Evolutionary conservation across 2,797 vertebrate species (phyloP).

Genomic region (Thalassophryne amazonica): DNA sequence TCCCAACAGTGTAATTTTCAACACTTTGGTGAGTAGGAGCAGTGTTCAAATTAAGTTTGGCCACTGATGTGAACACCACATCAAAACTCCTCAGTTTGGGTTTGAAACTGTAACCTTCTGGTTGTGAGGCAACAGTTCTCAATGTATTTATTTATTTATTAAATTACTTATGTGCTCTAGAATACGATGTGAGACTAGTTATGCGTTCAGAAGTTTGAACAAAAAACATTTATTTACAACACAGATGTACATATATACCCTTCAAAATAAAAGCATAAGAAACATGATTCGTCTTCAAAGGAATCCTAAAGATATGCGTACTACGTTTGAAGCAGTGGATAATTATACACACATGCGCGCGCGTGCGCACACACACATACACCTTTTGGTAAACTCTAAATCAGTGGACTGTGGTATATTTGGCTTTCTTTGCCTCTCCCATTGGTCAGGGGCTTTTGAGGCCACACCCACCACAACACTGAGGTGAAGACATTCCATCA

Average conservation of each 20-base stretch:
- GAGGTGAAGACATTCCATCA: constrained; percentile 84
- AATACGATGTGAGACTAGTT: constrained; percentile 76
- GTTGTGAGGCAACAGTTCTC: too few relatives aligned
- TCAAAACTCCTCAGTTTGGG: too few relatives aligned
- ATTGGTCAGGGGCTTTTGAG: constrained; percentile 83
- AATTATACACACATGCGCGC: constrained; percentile 43
- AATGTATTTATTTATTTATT: too few relatives aligned
- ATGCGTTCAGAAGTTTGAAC: constrained; percentile 89
- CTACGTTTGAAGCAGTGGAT: constrained; percentile 69
- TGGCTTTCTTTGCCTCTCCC: constrained; percentile 74
- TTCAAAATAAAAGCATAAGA: constrained; percentile 92
- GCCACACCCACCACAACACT: constrained; percentile 88
- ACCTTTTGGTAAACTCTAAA: constrained; percentile 48
- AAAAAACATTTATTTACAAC: constrained; percentile 97
- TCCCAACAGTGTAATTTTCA: too few relatives aligned
- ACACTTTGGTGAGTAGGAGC: too few relatives aligned
- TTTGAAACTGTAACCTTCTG: too few relatives aligned
- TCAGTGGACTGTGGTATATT: constrained; percentile 47
- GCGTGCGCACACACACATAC: constrained; percentile 13
- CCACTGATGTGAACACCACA: too few relatives aligned
- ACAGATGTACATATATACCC: constrained; percentile 91
- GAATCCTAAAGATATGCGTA: constrained; percentile 75
- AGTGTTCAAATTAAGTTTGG: too few relatives aligned
- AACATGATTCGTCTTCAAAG: constrained; percentile 77
- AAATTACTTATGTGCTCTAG: neutral